Evolutionary conservation across 2,888 invertebrate genomes (phyloP).

Genomic region (Timandra comae): DNA sequence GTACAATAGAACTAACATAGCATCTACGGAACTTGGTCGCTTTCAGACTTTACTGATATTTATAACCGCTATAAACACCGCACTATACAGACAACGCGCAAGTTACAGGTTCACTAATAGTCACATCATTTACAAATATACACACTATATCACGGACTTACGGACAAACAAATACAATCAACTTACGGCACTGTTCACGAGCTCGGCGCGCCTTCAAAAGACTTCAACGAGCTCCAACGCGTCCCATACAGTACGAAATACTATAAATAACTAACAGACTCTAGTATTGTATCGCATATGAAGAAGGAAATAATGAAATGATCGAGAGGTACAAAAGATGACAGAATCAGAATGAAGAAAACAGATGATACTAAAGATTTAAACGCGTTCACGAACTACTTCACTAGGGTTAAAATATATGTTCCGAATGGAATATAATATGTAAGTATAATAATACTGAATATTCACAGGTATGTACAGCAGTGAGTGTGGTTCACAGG

Average conservation of each 20-base stretch:
- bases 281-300: conserved; percentile 7
- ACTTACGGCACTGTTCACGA: background rate
- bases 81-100: conserved; percentile 33
- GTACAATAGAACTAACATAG: conserved; percentile 56
- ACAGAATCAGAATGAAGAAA: conserved; percentile 13
- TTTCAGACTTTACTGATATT: conserved; percentile 62
- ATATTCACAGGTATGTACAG: conserved; percentile 40
- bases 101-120: conserved; percentile 25
- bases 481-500: conserved; percentile 7
- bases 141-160: conserved; percentile 15
- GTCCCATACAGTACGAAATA: too few relatives aligned
- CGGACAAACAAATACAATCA: too few relatives aligned
- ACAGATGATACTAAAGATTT: conserved; percentile 15
- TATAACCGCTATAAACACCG: conserved; percentile 42
- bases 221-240: conserved; percentile 31
- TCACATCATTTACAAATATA: conserved; percentile 31
- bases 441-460: conserved; percentile 36
- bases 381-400: conserved; percentile 26
- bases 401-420: conserved; percentile 34
- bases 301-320: conserved; percentile 7
- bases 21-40: conserved; percentile 72
- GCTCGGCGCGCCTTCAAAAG: conserved; percentile 25
- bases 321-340: conserved; percentile 6
- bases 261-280: too few relatives aligned
- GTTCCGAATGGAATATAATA: conserved; percentile 26